Evolutionary conservation across 1,140 invertebrate genomes (phyloP), one percentile per base, ranked within the genome.

Genomic region (Notospermus geniculatus): DNA sequence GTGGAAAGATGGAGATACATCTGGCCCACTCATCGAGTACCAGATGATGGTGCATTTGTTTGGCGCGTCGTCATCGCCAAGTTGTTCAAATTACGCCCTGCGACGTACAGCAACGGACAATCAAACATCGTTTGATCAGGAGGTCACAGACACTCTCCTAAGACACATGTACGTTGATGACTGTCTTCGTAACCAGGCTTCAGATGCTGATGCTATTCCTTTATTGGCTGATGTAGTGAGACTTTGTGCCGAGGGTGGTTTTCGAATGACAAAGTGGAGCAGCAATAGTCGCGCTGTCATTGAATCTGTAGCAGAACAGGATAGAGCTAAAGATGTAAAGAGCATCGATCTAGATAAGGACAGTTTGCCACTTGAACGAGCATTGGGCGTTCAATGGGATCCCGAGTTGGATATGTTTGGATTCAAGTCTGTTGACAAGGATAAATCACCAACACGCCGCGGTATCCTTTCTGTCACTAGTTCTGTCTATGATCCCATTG

Each of bases 131-230:
- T 67, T 32, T 59, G 9, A n/a, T 15, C 15, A 13, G 7, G n/a
- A 30, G 11, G 54, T 60, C 2, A 11, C 28, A 32, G 45, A 65
- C 7, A 60, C 59, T 1, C 29, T 64, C 5, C 17, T 41, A n/a
- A 54, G 50, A n/a, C 52, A 65, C 43, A 62, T 67, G 36, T 65
- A 67, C 45, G 52, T 67, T 0, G 62, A 67, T 57, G 62, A 67
- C 32, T 57, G 59, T 28, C 25, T 67, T 32, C 27, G 57, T 43
- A 15, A 17, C n/a, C 9, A 36, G 22, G 29, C 15, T 19, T 36
- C 19, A 39, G 22, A 29, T 50, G 17, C 55, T 22, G 30, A 25
- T 22, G 43, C 17, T n/a, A n/a, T n/a, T n/a, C n/a, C n/a, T n/a
- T n/a, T n/a, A n/a, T n/a, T n/a, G n/a, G n/a, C n/a, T n/a, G 60